Evolutionary conservation across 2,888 invertebrate species (phyloP).

Genomic region (Aporophyla lueneburgensis): DNA sequence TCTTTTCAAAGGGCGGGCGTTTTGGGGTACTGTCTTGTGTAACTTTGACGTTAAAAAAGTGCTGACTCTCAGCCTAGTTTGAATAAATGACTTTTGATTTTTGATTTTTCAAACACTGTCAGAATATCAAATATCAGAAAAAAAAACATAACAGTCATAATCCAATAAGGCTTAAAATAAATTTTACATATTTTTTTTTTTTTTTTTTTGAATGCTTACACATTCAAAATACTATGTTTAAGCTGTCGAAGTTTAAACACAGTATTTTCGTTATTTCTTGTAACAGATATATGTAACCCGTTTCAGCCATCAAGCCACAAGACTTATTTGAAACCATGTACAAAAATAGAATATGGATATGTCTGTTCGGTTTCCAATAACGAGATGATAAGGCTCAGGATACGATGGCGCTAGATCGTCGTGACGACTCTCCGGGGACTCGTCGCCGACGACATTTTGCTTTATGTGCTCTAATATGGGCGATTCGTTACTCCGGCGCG

Average conservation of each 20-base stretch:
- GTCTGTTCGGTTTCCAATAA: slow-evolving; percentile 81
- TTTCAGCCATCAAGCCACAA: neutral
- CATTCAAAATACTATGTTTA: neutral
- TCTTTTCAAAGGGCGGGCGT: neutral
- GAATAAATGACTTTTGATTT: too few relatives aligned
- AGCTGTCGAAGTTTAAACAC: too few relatives aligned
- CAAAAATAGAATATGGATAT: slow-evolving; percentile 83
- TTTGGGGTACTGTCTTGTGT: too few relatives aligned
- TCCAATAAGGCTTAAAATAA: neutral
- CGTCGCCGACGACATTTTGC: slow-evolving; percentile 68
- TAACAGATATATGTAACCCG: neutral
- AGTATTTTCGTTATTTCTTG: neutral
- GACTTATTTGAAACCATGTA: slow-evolving; percentile 47
- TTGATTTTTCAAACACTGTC: too few relatives aligned
- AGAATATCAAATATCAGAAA: too few relatives aligned
- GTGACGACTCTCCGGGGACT: slow-evolving; percentile 72
- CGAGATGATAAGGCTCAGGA: slow-evolving; percentile 78
- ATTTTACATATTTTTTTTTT: neutral
- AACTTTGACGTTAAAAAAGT: too few relatives aligned
- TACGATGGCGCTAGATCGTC: slow-evolving; percentile 70
- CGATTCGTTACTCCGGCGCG: slow-evolving; percentile 63
- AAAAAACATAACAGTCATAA: neutral
- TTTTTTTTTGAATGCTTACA: too few relatives aligned
- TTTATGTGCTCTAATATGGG: slow-evolving; percentile 78
- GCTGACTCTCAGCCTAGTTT: too few relatives aligned